Conservation (phyloP, 2,113 vertebrate genomes). For the Forbesichthys papilliferus region DNA sequence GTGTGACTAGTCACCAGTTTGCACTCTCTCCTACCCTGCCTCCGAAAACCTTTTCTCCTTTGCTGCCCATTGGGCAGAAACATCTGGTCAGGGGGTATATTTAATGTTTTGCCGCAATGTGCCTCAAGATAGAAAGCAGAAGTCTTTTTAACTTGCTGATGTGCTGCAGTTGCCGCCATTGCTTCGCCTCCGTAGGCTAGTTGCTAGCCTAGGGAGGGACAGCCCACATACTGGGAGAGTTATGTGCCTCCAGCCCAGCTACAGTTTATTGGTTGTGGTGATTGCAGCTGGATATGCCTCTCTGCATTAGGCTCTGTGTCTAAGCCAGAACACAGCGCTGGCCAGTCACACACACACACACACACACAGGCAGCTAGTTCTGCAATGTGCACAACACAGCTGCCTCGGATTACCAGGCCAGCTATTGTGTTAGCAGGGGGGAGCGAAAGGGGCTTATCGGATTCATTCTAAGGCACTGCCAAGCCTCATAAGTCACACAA, state of each 20-base stretch:
- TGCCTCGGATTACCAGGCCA: constrained; percentile 55
- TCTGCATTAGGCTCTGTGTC: constrained; percentile 62
- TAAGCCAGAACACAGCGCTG: constrained; percentile 37
- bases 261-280: constrained; percentile 53
- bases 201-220: constrained; percentile 4
- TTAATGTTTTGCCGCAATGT: constrained; percentile 28
- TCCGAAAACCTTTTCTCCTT: constrained; percentile 20
- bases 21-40: constrained; percentile 1
- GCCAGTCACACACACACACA: constrained; percentile 59
- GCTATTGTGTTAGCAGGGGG: constrained; percentile 49
- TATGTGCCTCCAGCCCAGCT: not conserved
- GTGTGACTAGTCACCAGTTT: constrained; percentile 37
- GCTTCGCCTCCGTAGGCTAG: constrained; percentile 14
- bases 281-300: constrained; percentile 63
- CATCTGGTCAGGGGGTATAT: constrained; percentile 24
- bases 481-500: constrained; percentile 4
- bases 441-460: not conserved
- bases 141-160: not conserved
- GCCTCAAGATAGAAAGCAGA: constrained; percentile 13
- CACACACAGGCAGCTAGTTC: constrained; percentile 58
- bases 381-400: constrained; percentile 61
- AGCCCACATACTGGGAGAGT: constrained; percentile 20
- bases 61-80: constrained; percentile 15
- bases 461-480: constrained; percentile 15
- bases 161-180: constrained; percentile 3